A percentile compares a stretch with the other conserved stretches of the same genome.
These are phyloP conservation scores for Athalia rosae DNA, from an alignment of 2,888 invertebrate species.

Conservation along the genomic window DNA sequence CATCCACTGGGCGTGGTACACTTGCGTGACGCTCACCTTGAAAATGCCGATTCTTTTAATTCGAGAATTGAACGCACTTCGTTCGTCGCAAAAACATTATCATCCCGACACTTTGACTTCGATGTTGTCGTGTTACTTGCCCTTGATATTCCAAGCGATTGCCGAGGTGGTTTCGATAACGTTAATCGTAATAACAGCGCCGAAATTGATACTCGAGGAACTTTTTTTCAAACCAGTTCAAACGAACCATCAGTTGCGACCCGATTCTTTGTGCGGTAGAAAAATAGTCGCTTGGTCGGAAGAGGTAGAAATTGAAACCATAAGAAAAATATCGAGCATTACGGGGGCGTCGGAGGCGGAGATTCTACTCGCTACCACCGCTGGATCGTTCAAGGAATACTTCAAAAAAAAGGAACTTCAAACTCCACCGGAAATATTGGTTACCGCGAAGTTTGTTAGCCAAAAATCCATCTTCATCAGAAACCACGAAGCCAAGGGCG, in stretches of 20 bases:
- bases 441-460: slow-evolving; percentile 79
- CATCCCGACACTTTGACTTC: slow-evolving; percentile 69
- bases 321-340: slow-evolving; percentile 78
- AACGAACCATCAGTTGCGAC: slow-evolving; percentile 76
- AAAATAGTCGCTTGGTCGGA: slow-evolving; percentile 85
- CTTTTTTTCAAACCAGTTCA: slow-evolving; percentile 77
- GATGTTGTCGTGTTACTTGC: slow-evolving; percentile 70
- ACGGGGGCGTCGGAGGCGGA: slow-evolving; percentile 80
- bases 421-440: slow-evolving; percentile 78
- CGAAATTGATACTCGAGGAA: slow-evolving; percentile 77
- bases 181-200: slow-evolving; percentile 73
- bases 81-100: slow-evolving; percentile 64
- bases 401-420: slow-evolving; percentile 76
- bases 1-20: slow-evolving; percentile 67
- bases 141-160: slow-evolving; percentile 71
- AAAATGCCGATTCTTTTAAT: slow-evolving; percentile 71
- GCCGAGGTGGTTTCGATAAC: slow-evolving; percentile 72
- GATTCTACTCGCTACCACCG: slow-evolving; percentile 79
- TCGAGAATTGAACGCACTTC: slow-evolving; percentile 73
- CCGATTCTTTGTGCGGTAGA: slow-evolving; percentile 81
- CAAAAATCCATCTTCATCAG: slow-evolving; percentile 77
- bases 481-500: slow-evolving; percentile 75
- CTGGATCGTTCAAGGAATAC: slow-evolving; percentile 80
- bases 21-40: slow-evolving; percentile 60
- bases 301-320: slow-evolving; percentile 76